Percentiles rank a stretch among this genome's conserved stretches.
These are phyloP conservation scores for Erythrolamprus reginae DNA, from an alignment of 2,113 vertebrate genomes.

Conservation along the genomic window DNA sequence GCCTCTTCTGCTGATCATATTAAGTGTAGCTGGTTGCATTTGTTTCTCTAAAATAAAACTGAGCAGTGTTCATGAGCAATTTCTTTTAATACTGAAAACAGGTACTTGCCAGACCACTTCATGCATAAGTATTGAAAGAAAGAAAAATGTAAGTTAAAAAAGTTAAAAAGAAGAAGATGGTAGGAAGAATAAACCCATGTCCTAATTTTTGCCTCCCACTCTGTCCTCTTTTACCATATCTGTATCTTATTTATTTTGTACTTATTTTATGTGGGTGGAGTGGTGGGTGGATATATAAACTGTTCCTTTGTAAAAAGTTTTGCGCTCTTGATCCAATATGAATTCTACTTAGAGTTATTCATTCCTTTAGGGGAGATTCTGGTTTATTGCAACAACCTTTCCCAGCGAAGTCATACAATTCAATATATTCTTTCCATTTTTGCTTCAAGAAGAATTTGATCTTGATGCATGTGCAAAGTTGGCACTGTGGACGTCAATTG, in stretches of 20 bases:
- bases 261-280: not conserved
- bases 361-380: not conserved
- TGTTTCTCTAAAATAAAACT: slow-evolving; percentile 18
- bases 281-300: not conserved
- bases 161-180: not conserved
- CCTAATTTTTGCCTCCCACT: not conserved
- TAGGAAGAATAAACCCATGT: not conserved
- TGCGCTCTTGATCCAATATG: not conserved
- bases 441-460: not conserved
- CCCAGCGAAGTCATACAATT: not conserved
- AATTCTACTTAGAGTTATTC: not conserved
- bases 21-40: not conserved
- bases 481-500: not conserved
- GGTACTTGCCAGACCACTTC: not conserved
- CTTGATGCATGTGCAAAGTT: not conserved
- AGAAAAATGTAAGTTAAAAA: too few species aligned
- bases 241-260: not conserved
- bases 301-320: not conserved
- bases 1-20: not conserved
- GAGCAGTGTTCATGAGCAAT: not conserved
- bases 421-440: not conserved
- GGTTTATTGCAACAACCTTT: not conserved
- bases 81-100: not conserved
- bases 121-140: not conserved
- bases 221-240: not conserved